Percentiles rank a stretch among this genome's conserved stretches.
These are phyloP conservation scores for Megalops cyprinoides DNA, from an alignment of 2,797 vertebrate species.

Conservation along the genomic window DNA sequence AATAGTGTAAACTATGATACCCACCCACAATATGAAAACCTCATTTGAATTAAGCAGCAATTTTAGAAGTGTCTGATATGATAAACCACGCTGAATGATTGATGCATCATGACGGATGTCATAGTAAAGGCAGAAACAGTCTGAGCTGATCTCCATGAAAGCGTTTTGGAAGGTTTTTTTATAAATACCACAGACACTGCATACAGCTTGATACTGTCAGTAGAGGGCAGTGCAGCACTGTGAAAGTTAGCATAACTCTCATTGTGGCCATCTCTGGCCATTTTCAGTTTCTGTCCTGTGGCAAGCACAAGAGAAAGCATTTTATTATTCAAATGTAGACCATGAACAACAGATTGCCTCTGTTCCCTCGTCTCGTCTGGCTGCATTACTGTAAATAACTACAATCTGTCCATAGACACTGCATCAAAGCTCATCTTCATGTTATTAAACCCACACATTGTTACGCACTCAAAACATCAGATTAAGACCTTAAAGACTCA, in stretches of 20 bases:
- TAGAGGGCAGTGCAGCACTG: slow-evolving; percentile 66
- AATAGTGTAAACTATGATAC: background rate
- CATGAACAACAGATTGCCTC: slow-evolving; percentile 24
- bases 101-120: too few species aligned
- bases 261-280: background rate
- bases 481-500: slow-evolving; percentile 23
- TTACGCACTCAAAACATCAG: slow-evolving; percentile 26
- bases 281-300: slow-evolving; percentile 8
- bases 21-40: too few species aligned
- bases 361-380: slow-evolving; percentile 17
- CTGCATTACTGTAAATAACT: slow-evolving; percentile 20
- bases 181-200: too few species aligned
- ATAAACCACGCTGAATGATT: background rate
- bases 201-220: slow-evolving; percentile 45
- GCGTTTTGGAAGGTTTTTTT: background rate
- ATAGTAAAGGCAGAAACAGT: too few species aligned
- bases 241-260: slow-evolving; percentile 21
- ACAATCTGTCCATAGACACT: slow-evolving; percentile 19
- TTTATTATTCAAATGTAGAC: slow-evolving; percentile 30
- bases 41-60: too few species aligned
- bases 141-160: background rate
- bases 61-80: background rate
- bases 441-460: slow-evolving; percentile 23
- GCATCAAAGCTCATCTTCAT: slow-evolving; percentile 13
- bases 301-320: background rate